phyloP scores from a whole-genome alignment of 2,113 vertebrate species.

The Macroglossus sobrinus region DNA sequence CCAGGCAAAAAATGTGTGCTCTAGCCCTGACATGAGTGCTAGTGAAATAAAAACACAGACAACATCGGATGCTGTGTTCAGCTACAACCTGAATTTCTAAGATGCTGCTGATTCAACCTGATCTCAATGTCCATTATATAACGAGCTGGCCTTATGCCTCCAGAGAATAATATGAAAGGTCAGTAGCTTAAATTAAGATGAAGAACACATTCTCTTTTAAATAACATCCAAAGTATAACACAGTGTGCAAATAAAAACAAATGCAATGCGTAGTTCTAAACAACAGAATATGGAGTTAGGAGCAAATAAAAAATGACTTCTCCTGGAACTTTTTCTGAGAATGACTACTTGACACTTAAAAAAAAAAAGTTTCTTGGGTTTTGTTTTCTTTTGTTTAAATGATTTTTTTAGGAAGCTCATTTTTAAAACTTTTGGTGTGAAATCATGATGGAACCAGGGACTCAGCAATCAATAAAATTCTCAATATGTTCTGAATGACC shows the following conservation, averaged over 20 bases:
- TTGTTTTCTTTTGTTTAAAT: neutral
- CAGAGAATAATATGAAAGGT: neutral
- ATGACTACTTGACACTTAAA: neutral
- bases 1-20: neutral
- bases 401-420: neutral
- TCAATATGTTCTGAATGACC: neutral
- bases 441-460: neutral
- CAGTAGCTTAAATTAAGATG: constrained; percentile 45
- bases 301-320: neutral
- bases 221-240: neutral
- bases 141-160: neutral
- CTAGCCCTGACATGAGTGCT: neutral
- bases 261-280: neutral
- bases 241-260: neutral
- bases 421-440: neutral
- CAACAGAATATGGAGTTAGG: neutral
- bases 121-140: neutral
- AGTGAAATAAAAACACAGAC: neutral
- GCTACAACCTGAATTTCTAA: neutral
- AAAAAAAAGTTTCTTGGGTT: neutral
- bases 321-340: neutral
- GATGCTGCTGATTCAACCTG: constrained; percentile 27
- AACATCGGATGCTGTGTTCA: neutral
- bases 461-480: neutral
- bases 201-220: constrained; percentile 6